A percentile compares a stretch with the other conserved stretches of the same genome.
phyloP scores from a whole-genome alignment of 2,888 invertebrate species.

The Leptopilina myrica region DNA sequence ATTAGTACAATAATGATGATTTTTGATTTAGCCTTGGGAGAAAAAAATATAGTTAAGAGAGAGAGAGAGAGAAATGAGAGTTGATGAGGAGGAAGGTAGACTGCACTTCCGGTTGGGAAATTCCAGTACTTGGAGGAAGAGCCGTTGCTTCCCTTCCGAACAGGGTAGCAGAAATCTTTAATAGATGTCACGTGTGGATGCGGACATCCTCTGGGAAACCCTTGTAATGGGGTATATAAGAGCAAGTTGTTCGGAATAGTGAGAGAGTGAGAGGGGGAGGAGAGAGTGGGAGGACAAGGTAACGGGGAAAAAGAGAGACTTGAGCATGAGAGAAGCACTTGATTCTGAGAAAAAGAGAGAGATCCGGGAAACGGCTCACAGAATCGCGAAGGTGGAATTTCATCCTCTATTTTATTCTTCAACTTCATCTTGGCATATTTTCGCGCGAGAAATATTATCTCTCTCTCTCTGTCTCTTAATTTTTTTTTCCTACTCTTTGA shows the following conservation, averaged over 20 bases:
- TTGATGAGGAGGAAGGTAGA: conserved; percentile 10
- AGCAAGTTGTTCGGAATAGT: neutral
- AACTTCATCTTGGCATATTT: neutral
- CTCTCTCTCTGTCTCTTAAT: no score
- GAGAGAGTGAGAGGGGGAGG: neutral
- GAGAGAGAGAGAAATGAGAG: neutral
- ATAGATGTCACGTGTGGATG: neutral
- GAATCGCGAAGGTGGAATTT: conserved; percentile 38
- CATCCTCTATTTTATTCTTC: neutral
- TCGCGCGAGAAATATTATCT: no score
- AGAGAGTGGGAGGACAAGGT: conserved; percentile 11
- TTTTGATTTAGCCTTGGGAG: no score
- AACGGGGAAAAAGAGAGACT: conserved; percentile 43
- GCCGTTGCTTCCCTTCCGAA: conserved; percentile 59
- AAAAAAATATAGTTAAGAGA: neutral
- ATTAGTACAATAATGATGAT: no score
- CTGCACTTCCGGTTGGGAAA: conserved; percentile 50
- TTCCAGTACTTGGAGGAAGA: conserved; percentile 59
- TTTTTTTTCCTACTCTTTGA: no score
- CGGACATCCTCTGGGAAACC: conserved; percentile 50
- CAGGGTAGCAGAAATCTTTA: conserved; percentile 56
- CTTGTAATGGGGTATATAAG: neutral
- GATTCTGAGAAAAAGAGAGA: conserved; percentile 55
- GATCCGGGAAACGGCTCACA: conserved; percentile 54
- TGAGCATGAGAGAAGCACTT: conserved; percentile 46